Evolutionary conservation across 2,113 vertebrate species (phyloP), one percentile per base, ranked within the genome.

Genomic region (Leucopsar rothschildi): DNA sequence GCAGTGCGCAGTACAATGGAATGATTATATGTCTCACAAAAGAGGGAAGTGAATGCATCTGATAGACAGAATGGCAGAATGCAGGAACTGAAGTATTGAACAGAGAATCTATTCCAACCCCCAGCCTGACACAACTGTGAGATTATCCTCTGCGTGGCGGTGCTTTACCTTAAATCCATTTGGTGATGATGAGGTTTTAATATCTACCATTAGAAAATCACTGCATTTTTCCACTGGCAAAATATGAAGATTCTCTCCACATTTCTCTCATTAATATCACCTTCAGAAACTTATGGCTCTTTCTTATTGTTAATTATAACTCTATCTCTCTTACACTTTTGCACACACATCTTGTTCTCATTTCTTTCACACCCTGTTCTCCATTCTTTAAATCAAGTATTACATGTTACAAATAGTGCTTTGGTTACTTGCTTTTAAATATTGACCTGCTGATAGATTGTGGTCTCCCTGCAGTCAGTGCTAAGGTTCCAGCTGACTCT

Each of bases 11-110:
- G 68, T 83, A 91, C 89, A 96, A 95, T 83, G 86, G 93, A 95
- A 65, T 82, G 23, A 94, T 94, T 93, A 86, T 52, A 65, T 61
- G 72, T 77, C 84, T 94, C 89, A 92, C 88, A 69, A 94, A 92
- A 92, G 93, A 88, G 83, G 56, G 82, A 96, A 93, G 55, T 37
- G 56, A 85, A 47, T 4, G 22, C 3, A 3, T 44, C 75, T 95
- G 93, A 96, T 86, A 94, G 85, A 93, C 23, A 42, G 65, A 86
- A 86, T 88, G 78, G 66, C 90, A 88, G 50, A 93, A 86, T 57
- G 33, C 1, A 0, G 77, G 55, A 87, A 35, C 19, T 73, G 42
- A 86, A 83, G 29, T 70, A 39, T 15, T 91, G 47, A 91, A 94
- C 63, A 87, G 55, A 83, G 69, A 88, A 70, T 39, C 44, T 57